Conservation (phyloP, 2,888 invertebrate genomes). For the Melikaiella ostensackeni region DNA sequence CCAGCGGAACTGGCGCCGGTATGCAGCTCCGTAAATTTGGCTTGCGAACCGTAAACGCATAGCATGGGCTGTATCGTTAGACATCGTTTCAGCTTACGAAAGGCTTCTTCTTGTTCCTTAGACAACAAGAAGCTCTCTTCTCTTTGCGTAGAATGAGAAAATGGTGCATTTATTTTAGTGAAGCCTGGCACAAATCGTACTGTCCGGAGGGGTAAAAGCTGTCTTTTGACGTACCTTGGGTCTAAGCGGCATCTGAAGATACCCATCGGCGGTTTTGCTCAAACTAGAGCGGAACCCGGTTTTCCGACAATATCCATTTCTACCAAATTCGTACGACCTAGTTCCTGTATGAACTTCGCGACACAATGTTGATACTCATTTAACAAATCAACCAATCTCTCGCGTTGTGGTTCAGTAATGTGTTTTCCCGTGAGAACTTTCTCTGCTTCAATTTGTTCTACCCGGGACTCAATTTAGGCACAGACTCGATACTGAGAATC, state of each 20-base stretch:
- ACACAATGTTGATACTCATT: slow-evolving; percentile 9
- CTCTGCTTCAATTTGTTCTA: not conserved
- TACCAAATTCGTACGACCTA: not conserved
- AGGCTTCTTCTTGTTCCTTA: not conserved
- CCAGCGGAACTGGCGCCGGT: slow-evolving; percentile 38
- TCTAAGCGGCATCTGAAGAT: slow-evolving; percentile 43
- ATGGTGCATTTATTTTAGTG: too few species aligned
- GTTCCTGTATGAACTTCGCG: slow-evolving; percentile 9
- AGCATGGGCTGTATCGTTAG: slow-evolving; percentile 12
- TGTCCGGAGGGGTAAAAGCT: slow-evolving; percentile 54
- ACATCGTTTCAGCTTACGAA: not conserved
- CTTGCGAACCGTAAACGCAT: not conserved
- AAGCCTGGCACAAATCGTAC: too few species aligned
- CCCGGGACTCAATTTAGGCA: not conserved
- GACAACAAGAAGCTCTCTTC: not conserved
- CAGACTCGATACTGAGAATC: not conserved
- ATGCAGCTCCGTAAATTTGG: slow-evolving; percentile 31
- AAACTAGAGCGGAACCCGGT: not conserved
- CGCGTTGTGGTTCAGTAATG: not conserved
- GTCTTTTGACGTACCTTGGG: slow-evolving; percentile 47
- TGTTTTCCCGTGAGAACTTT: not conserved
- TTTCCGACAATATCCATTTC: not conserved
- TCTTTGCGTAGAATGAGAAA: not conserved
- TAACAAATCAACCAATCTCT: not conserved
- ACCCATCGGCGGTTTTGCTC: slow-evolving; percentile 30